Evolutionary conservation across 2,888 invertebrate genomes (phyloP), one percentile per base, ranked within the genome.

Genomic region (Melieria omissa): DNA sequence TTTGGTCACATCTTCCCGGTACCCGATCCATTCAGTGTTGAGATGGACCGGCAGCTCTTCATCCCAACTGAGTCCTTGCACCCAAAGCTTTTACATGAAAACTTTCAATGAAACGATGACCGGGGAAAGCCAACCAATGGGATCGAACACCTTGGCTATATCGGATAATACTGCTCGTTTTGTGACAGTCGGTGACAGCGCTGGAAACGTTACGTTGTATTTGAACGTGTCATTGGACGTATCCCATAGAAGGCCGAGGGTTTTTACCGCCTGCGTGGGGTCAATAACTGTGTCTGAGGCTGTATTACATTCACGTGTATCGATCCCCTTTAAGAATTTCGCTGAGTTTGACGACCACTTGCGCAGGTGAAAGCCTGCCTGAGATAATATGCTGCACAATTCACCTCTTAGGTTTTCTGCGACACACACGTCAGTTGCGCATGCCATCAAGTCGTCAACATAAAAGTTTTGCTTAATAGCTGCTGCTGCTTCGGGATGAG

Each of bases 81-180:
- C 14, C 62, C 73, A 73, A 14, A 71, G 54, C 47, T 62, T 46
- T 49, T 73, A 65, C 64, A 70, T 69, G 41, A 62, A 65, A 8
- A 73, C 70, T 55, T 65, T 73, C 45, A 69, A 61, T 2, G 41
- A 10, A 29, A 72, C 54, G 3, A 68, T 58, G 4, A 68, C 57
- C 7, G 72, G 72, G 4, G 72, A 46, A 6, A 69, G n/a, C 55
- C 60, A 64, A 0, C 72, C 72, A 4, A 72, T 10, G 42, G 69
- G 69, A 52, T 70, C 73, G 46, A 65, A 73, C n/a, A 66, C 62
- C 12, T 62, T 61, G 14, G 65, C n/a, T 16, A 64, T 64, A 0
- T 69, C 69, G 7, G 69, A 69, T 29, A 72, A 54, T 7, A 72
- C 55, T 10, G 52, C 7, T 4, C 71, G 52, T 12, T 71, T 71